These are phyloP conservation scores for Ptychobarbus kaznakovi DNA, from an alignment of 2,797 vertebrate genomes.

Conservation along the genomic window DNA sequence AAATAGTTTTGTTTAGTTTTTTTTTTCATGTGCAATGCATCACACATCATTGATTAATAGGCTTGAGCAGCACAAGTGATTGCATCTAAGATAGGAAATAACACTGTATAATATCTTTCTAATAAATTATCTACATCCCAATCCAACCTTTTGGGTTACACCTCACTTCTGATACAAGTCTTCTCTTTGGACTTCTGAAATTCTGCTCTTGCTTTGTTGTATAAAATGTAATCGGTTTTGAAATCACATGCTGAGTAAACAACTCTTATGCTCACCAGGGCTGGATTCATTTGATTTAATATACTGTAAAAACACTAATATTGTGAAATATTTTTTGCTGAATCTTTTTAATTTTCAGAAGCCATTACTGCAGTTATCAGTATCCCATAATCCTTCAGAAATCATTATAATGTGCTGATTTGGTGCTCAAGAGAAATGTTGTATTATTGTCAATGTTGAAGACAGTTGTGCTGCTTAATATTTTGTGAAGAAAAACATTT, in stretches of 20 bases:
- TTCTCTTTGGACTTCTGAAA: background rate
- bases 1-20: background rate
- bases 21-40: background rate
- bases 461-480: background rate
- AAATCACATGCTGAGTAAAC: background rate
- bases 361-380: background rate
- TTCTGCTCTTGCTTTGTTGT: background rate
- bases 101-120: background rate
- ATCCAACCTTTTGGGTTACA: background rate
- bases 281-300: background rate
- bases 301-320: background rate
- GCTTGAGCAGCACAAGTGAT: background rate
- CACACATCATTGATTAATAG: background rate
- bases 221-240: background rate
- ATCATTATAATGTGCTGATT: background rate
- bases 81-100: background rate
- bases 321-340: background rate
- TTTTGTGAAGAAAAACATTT: background rate
- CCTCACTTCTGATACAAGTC: background rate
- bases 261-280: background rate
- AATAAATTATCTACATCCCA: background rate
- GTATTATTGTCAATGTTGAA: background rate
- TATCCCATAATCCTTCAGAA: background rate
- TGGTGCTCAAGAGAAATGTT: background rate
- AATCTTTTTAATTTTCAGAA: background rate